Percentiles rank a stretch among this genome's conserved stretches.
phyloP scores from a whole-genome alignment of 2,797 vertebrate species.

The Squalus acanthias region DNA sequence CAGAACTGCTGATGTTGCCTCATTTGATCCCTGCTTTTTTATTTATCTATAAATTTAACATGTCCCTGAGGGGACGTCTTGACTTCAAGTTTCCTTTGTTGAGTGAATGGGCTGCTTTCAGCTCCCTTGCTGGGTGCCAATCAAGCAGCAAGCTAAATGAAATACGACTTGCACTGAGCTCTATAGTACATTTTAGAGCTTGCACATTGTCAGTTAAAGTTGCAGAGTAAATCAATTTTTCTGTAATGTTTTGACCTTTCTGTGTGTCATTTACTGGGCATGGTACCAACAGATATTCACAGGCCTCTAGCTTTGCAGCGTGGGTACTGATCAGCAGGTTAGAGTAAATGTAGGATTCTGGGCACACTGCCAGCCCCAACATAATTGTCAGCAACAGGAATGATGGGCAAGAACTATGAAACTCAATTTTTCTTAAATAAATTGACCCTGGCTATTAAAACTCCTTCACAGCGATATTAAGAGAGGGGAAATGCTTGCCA shows the following conservation, averaged over 20 bases:
- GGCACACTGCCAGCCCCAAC: conserved; percentile 61
- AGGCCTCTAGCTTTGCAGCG: conserved; percentile 58
- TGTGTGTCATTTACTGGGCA: conserved; percentile 74
- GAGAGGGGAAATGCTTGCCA: conserved; percentile 1
- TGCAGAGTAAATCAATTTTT: conserved; percentile 61
- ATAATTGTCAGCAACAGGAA: conserved; percentile 68
- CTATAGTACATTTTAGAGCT: conserved; percentile 37
- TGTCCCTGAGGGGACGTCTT: conserved; percentile 47
- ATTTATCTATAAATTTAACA: conserved; percentile 52
- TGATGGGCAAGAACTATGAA: conserved; percentile 62
- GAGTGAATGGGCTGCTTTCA: conserved; percentile 37
- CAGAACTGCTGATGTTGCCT: conserved; percentile 56
- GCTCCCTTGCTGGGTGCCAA: conserved; percentile 36
- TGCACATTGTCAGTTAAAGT: conserved; percentile 66
- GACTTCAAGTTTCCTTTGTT: conserved; percentile 39
- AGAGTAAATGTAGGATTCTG: conserved; percentile 59
- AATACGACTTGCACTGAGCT: conserved; percentile 28
- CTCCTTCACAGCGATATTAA: conserved; percentile 41
- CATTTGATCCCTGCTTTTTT: conserved; percentile 49
- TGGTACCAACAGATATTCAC: conserved; percentile 64
- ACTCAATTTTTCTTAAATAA: conserved; percentile 61
- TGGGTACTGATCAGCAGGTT: conserved; percentile 53
- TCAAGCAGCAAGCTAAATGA: conserved; percentile 34
- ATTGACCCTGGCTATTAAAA: conserved; percentile 55
- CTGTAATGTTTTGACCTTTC: conserved; percentile 66